phyloP scores from a whole-genome alignment of 2,888 invertebrate species.

The Blastobasis lacticolella region DNA sequence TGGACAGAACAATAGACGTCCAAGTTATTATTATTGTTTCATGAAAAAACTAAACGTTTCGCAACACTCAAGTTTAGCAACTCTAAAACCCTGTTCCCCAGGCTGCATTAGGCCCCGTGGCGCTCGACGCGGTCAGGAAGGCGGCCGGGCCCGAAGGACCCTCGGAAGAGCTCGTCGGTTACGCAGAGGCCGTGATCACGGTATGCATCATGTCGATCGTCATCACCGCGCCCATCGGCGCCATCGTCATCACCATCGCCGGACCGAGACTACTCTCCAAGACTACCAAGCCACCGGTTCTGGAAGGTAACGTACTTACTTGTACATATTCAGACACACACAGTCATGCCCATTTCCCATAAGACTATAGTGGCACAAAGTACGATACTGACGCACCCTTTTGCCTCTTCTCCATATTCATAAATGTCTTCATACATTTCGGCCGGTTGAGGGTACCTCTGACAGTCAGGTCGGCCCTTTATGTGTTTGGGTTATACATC shows the following conservation, averaged over 20 bases:
- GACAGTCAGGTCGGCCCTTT: too few species aligned
- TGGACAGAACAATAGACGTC: too few species aligned
- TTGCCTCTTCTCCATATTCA: too few species aligned
- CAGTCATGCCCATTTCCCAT: not conserved
- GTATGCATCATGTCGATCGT: conserved; percentile 87
- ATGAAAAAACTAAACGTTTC: too few species aligned
- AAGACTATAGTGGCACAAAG: not conserved
- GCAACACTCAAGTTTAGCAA: too few species aligned
- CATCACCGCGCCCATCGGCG: conserved; percentile 88
- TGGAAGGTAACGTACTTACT: conserved; percentile 67
- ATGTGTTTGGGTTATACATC: too few species aligned
- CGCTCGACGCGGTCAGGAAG: conserved; percentile 77
- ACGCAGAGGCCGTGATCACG: conserved; percentile 82
- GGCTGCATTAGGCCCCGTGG: conserved; percentile 88
- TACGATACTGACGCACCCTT: not conserved
- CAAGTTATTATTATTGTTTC: too few species aligned
- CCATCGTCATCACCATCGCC: conserved; percentile 85
- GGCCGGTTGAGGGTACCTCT: too few species aligned
- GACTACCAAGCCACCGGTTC: conserved; percentile 79
- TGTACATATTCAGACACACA: not conserved
- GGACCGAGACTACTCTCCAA: conserved; percentile 86
- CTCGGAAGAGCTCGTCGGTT: conserved; percentile 65
- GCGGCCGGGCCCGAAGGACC: conserved; percentile 33
- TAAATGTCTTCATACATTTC: too few species aligned
- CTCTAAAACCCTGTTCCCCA: conserved; percentile 27